These are phyloP conservation scores for Menidia beryllina DNA, from an alignment of 2,113 vertebrate genomes.

Conservation along the genomic window DNA sequence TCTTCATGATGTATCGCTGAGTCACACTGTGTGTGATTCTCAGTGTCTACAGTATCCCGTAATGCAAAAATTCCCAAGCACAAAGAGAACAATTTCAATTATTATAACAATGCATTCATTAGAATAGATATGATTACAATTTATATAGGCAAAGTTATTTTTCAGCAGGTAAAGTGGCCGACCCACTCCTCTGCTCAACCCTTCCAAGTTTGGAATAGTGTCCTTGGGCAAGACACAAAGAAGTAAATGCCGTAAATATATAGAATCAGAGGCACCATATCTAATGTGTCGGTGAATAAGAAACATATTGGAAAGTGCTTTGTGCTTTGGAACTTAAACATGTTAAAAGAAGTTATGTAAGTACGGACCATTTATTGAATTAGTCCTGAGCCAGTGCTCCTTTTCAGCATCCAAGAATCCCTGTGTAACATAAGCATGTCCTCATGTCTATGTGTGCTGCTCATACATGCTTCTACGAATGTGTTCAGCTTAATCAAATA, in stretches of 20 bases:
- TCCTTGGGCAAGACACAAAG: too few species aligned
- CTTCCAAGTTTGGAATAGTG: not conserved
- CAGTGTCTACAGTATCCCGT: not conserved
- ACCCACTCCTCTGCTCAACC: not conserved
- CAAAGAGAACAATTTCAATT: not conserved
- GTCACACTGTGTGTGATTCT: not conserved
- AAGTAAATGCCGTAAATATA: not conserved
- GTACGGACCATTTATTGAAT: not conserved
- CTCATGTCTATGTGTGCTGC: not conserved
- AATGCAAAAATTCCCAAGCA: too few species aligned
- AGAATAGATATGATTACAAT: not conserved
- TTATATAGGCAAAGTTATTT: not conserved
- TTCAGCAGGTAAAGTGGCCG: not conserved
- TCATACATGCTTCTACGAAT: not conserved
- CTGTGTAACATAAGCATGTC: not conserved
- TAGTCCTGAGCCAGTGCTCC: not conserved
- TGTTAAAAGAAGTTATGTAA: not conserved
- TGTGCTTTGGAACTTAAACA: too few species aligned
- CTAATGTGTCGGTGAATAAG: not conserved
- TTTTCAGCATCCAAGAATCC: not conserved
- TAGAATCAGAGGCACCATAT: not conserved
- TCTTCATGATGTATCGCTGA: not conserved
- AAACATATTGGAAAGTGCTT: not conserved
- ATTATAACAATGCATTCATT: too few species aligned
- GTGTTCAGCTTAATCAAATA: not conserved